Conservation (phyloP, 2,888 invertebrate species). For the Tineola bisselliella region DNA sequence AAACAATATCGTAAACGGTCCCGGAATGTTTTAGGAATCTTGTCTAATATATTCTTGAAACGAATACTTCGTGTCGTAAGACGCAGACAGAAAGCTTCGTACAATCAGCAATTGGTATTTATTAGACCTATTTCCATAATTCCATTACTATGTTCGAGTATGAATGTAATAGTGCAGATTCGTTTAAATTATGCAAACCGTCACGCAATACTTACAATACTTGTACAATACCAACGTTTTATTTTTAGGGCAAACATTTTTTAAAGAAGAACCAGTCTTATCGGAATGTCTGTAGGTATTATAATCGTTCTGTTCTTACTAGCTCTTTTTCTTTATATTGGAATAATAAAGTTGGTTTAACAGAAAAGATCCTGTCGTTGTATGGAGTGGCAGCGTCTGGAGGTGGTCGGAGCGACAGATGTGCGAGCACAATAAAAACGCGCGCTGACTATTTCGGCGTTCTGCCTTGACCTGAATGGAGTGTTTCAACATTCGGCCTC, state of each 20-base stretch:
- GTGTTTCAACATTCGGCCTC: constrained; percentile 66
- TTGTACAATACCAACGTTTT: neutral
- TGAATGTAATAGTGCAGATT: neutral
- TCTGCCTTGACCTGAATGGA: constrained; percentile 66
- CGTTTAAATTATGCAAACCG: neutral
- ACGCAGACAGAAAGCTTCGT: neutral
- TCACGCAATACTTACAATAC: neutral
- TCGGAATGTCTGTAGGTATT: neutral
- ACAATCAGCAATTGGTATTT: neutral
- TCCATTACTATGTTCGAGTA: neutral
- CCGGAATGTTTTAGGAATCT: neutral
- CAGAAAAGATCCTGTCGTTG: neutral
- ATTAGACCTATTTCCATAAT: neutral
- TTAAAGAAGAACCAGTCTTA: neutral
- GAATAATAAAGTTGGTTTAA: neutral
- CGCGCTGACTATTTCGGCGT: constrained; percentile 65
- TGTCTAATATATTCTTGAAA: neutral
- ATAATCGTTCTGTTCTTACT: neutral
- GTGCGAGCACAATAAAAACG: constrained; percentile 66
- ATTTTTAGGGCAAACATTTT: neutral
- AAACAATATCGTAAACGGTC: neutral
- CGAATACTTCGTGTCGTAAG: neutral
- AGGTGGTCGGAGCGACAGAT: constrained; percentile 46
- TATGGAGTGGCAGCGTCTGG: constrained; percentile 25
- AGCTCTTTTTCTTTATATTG: neutral